Evolutionary conservation across 2,113 vertebrate species (phyloP), one percentile per base, ranked within the genome.

Genomic region (Mesembrinibis cayennensis): DNA sequence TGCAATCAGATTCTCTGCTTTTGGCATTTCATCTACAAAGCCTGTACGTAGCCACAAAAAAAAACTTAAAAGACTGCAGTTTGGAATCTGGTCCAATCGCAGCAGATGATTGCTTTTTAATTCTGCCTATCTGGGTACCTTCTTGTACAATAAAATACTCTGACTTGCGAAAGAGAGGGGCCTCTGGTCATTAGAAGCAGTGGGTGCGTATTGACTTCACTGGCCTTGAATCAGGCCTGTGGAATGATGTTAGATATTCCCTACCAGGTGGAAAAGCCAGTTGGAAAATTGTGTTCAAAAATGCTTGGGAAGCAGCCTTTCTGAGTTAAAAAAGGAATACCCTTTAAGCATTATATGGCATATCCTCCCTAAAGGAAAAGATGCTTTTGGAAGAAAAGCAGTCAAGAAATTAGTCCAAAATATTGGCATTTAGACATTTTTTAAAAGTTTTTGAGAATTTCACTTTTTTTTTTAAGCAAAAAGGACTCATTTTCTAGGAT

Each of bases 1-100:
- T 89, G 92, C 71, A 92, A 94, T 89, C 76, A 82, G 73, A 91
- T 77, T 56, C 55, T 85, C 81, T 95, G 36, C 80, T 93, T 91
- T 78, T 88, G 78, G 78, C 53, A 26, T 93, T 95, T 92, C 65
- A 52, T 69, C 67, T 93, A 63, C 82, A 84, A 83, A 83, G 61
- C 44, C 50, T 87, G 36, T 49, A 53, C 2, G 27, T 12, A 82
- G 40, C 27, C 58, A 88, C 23, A 13, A 27, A 66, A 82, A 89
- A 47, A 21, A 10, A 3, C 23, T 66, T 55, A 30, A 72, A 67
- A 55, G 50, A 26, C 14, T 82, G 44, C 23, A 53, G 44, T 66
- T 63, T 69, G 73, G 77, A 87, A 47, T 83, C 88, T 89, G 38
- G 25, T 89, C 59, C 70, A 36, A 65, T 59, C 65, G 85, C 87